Percentiles rank a stretch among this genome's conserved stretches.
Conservation (phyloP, 2,797 vertebrate genomes). For the Zalophus californianus region DNA sequence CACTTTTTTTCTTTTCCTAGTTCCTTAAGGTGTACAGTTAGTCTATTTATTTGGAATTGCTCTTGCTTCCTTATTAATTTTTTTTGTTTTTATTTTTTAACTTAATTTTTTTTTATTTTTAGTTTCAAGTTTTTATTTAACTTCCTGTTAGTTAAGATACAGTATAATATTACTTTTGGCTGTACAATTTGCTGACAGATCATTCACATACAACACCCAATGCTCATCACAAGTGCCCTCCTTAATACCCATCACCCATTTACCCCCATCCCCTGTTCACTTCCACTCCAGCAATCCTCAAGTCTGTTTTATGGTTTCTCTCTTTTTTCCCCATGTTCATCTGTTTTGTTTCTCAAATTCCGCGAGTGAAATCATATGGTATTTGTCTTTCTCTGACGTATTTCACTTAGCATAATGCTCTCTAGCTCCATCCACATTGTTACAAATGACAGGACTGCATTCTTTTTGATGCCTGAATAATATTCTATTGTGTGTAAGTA, state of each 20-base stretch:
- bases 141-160: neutral
- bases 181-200: neutral
- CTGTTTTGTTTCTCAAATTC: neutral
- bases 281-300: neutral
- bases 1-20: neutral
- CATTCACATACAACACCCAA: neutral
- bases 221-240: neutral
- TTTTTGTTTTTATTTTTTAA: neutral
- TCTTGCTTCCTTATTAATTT: neutral
- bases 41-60: neutral
- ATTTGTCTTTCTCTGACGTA: neutral
- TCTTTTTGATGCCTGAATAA: neutral
- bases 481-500: neutral
- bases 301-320: neutral
- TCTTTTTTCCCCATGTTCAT: neutral
- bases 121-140: neutral
- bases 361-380: neutral
- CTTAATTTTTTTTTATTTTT: neutral
- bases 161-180: neutral
- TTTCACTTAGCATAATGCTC: neutral
- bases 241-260: neutral
- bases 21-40: neutral
- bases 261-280: neutral
- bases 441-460: neutral
- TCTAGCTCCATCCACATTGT: neutral